Percentiles rank a stretch among this genome's conserved stretches.
phyloP scores from a whole-genome alignment of 2,113 vertebrate species.

The Calidris pygmaea region DNA sequence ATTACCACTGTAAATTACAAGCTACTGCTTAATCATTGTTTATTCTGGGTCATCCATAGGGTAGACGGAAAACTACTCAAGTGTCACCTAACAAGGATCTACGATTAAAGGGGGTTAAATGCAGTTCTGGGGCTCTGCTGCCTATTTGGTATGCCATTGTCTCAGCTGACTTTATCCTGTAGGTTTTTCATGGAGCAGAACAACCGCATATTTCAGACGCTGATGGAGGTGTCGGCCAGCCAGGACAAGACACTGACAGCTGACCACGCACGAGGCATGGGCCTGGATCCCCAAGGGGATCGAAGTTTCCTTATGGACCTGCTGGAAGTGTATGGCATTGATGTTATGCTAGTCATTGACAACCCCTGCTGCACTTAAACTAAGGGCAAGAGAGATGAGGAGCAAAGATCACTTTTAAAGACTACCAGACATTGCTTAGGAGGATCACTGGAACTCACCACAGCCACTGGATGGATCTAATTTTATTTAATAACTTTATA shows the following conservation, averaged over 20 bases:
- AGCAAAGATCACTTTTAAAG: conserved; percentile 33
- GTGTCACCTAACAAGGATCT: neutral
- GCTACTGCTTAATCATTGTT: neutral
- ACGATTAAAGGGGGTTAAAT: neutral
- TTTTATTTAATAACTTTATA: conserved; percentile 56
- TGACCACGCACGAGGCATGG: conserved; percentile 94
- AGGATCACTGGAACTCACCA: conserved; percentile 34
- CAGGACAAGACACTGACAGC: conserved; percentile 90
- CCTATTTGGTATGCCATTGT: neutral
- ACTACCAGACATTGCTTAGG: conserved; percentile 4
- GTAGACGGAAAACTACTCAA: neutral
- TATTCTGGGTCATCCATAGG: neutral
- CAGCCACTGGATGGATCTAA: neutral
- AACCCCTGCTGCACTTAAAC: conserved; percentile 92
- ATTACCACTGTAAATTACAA: neutral
- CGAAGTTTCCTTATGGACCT: conserved; percentile 93
- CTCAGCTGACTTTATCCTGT: neutral
- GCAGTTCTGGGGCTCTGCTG: neutral
- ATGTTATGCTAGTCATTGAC: conserved; percentile 94
- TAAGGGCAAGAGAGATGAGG: neutral
- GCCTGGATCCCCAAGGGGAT: conserved; percentile 93
- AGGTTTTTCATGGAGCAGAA: conserved; percentile 99
- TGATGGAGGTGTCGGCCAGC: conserved; percentile 90
- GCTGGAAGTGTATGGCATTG: conserved; percentile 93
- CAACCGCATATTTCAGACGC: conserved; percentile 95